These are phyloP conservation scores for Melipona beecheii DNA, from an alignment of 2,888 invertebrate species.

Conservation along the genomic window DNA sequence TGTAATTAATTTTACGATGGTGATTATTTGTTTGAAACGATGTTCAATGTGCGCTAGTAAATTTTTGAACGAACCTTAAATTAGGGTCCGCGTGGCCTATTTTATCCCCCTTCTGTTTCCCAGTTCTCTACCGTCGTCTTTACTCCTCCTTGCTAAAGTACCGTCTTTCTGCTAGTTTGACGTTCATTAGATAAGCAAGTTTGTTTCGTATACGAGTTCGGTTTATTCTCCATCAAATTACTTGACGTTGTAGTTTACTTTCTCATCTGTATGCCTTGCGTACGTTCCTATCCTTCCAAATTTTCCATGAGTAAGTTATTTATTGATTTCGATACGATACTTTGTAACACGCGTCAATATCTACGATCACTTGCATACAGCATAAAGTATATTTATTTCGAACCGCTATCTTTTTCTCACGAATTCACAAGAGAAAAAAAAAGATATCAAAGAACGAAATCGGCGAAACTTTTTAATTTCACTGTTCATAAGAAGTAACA, in stretches of 20 bases:
- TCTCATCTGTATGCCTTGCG: slow-evolving; percentile 70
- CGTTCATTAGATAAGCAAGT: slow-evolving; percentile 64
- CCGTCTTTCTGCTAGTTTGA: slow-evolving; percentile 71
- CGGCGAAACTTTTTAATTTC: neutral
- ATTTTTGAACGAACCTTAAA: slow-evolving; percentile 59
- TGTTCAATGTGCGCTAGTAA: slow-evolving; percentile 31
- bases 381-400: slow-evolving; percentile 1
- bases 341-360: slow-evolving; percentile 60
- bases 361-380: slow-evolving; percentile 26
- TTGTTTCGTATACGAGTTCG: slow-evolving; percentile 51
- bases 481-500: neutral
- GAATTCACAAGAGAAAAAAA: neutral
- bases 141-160: slow-evolving; percentile 58
- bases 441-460: neutral
- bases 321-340: slow-evolving; percentile 68
- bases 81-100: slow-evolving; percentile 63
- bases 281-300: slow-evolving; percentile 62
- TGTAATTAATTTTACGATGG: slow-evolving; percentile 11
- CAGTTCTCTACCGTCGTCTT: slow-evolving; percentile 48
- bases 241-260: slow-evolving; percentile 48
- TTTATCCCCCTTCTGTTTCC: slow-evolving; percentile 59
- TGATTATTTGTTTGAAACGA: neutral
- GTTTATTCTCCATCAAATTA: slow-evolving; percentile 37
- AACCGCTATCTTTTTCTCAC: neutral
- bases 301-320: slow-evolving; percentile 74